phyloP scores from a whole-genome alignment of 2,888 invertebrate species.

The Melipona bicolor region DNA sequence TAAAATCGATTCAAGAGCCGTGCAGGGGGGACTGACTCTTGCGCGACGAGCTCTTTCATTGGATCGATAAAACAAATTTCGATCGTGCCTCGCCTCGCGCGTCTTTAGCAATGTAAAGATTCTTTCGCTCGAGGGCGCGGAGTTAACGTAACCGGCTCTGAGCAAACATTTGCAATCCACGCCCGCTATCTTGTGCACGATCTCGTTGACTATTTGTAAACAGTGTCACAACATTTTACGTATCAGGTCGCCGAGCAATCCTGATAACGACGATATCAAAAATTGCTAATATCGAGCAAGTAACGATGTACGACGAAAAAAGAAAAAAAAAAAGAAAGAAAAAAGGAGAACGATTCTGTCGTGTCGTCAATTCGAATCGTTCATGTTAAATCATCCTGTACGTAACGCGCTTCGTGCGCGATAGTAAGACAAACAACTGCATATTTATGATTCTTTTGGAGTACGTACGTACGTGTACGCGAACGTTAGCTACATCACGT shows the following conservation, averaged over 20 bases:
- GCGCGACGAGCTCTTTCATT: background rate
- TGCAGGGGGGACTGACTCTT: too few relatives aligned
- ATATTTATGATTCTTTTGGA: background rate
- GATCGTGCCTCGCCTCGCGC: background rate
- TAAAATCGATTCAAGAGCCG: background rate
- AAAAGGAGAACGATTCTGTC: too few relatives aligned
- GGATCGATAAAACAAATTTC: conserved; percentile 1
- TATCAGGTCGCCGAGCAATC: conserved; percentile 7
- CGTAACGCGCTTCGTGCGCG: too few relatives aligned
- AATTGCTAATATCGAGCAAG: conserved; percentile 6
- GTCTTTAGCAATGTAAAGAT: conserved; percentile 3
- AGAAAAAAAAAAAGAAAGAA: background rate
- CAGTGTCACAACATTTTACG: conserved; percentile 18
- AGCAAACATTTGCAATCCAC: conserved; percentile 23
- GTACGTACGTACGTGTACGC: background rate
- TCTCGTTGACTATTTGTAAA: conserved; percentile 28
- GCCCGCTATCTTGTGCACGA: conserved; percentile 10
- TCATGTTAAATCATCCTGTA: too few relatives aligned
- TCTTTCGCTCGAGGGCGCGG: background rate
- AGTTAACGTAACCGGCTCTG: conserved; percentile 19
- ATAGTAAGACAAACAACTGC: background rate
- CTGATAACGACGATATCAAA: conserved; percentile 2
- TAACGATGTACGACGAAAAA: background rate
- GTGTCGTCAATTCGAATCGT: too few relatives aligned
- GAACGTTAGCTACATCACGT: fast-evolving